Base-by-base conservation (phyloP, 2,113 vertebrate species). In the Passer montanus region DNA sequence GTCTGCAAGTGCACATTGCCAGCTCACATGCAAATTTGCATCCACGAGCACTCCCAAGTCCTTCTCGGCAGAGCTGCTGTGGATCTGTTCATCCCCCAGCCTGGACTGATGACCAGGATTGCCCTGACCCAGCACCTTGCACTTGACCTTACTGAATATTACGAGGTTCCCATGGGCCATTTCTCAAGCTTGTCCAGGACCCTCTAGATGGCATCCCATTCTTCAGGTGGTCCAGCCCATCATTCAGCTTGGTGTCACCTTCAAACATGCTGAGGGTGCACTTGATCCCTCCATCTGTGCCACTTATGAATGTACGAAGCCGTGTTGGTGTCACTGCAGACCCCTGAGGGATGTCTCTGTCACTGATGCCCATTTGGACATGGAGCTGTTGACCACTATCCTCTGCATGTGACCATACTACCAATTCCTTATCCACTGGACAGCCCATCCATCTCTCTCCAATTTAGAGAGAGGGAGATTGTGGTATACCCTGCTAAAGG, bases 81-180 rank as follows among this genome's bases (percentile, higher is more conserved):
- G 24, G 8, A 11, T 69, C 30, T 43, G 21, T 62, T 69, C 63
- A 31, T 49, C 12, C 14, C 31, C 21, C 26, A 83, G 26, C n/a
- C 30, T 55, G 41, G 10, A 23, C 0, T 49, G 47, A 16, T 37
- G 33, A 14, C 7, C 0, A 1, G 37, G 5, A 5, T 30, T 37
- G 8, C 23, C 33, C 28, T 28, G 16, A 67, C 19, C 8, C 23
- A 26, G 20, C 62, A 49, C 26, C 41, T 55, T 47, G 7, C 12
- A 15, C 13, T 55, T 62, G 55, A 19, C 7, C 55, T 76, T 43
- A 8, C 1, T 55, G 30, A 76, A 35, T 12, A 8, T 43, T 6
- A 16, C 31, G 47, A 43, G 10, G 41, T 43, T 49, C 47, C 47
- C 55, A 56, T 62, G 12, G 41, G 26, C 12, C 21, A 23, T 10